Base-by-base conservation (phyloP, 1,140 invertebrate genomes). In the Pissodes strobi region DNA sequence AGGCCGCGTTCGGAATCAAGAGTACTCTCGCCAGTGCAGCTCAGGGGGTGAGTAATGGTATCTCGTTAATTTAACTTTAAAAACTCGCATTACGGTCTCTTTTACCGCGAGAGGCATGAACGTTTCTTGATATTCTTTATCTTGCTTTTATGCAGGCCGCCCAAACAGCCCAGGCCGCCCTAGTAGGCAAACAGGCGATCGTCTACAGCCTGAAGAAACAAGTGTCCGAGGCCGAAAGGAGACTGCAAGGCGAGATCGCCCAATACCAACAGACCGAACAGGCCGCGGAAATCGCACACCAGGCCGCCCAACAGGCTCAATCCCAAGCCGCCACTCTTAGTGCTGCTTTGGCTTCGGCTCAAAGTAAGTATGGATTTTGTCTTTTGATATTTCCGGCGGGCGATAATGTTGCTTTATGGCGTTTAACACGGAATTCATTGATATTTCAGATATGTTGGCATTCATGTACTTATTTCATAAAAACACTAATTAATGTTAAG, bases 101-200 rank as follows among this genome's bases (percentile, higher is more conserved):
- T n/a, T n/a, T n/a, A n/a, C n/a, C n/a, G n/a, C n/a, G n/a, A n/a
- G n/a, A n/a, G n/a, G n/a, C n/a, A n/a, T n/a, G n/a, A n/a, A n/a
- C n/a, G n/a, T n/a, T n/a, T n/a, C n/a, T n/a, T n/a, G n/a, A 30
- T 30, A 30, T 30, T 30, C 4, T 30, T 17, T 10, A 23, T 12
- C 17, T 22, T 21, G 10, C 23, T 19, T 41, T n/a, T n/a, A n/a
- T n/a, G n/a, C 37, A 72, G 69, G 69, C 71, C 18, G 71, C 71
- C 15, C 66, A 67, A 46, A 69, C 71, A n/a, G 71, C 71, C 12
- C 71, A 72, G 61, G 71, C 71, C 12, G 71, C 71, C 37, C 25
- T 70, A n/a, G 71, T 72, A 6, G 71, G 71, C 15, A 70, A 70
- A 66, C 71, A 70, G 46, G 69, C 69, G 19, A 60, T 72, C 34